Percentiles rank a stretch among this genome's conserved stretches.
Evolutionary conservation across 2,113 vertebrate genomes (phyloP).

Genomic region (Deroptyus accipitrinus): DNA sequence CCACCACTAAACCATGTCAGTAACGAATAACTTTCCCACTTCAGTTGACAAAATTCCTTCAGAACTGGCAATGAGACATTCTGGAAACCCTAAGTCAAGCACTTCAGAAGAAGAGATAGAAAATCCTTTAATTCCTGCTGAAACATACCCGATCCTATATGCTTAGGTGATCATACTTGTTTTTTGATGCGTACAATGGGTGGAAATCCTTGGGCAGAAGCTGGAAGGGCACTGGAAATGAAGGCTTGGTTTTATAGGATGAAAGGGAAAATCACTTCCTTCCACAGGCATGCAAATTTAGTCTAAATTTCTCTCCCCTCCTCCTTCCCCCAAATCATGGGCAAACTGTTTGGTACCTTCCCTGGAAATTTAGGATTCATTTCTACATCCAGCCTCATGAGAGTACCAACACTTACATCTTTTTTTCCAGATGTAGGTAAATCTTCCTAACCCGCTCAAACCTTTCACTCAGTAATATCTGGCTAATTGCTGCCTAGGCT

Average conservation of each 20-base stretch:
- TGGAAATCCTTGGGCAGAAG: background rate
- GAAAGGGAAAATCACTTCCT: background rate
- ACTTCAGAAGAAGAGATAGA: background rate
- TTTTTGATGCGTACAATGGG: background rate
- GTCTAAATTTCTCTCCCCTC: background rate
- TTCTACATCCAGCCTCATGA: background rate
- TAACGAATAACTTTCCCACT: background rate
- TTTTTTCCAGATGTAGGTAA: background rate
- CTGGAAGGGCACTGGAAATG: background rate
- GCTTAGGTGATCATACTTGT: background rate
- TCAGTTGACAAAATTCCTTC: background rate
- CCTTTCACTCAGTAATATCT: background rate
- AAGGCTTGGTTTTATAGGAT: background rate
- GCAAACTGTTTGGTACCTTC: background rate
- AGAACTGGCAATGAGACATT: background rate
- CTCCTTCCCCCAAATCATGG: background rate
- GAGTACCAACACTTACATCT: accelerated
- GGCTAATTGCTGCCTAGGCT: background rate
- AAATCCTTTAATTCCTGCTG: background rate
- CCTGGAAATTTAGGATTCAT: background rate
- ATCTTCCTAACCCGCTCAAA: background rate
- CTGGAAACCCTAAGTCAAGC: too few relatives aligned
- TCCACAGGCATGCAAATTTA: background rate
- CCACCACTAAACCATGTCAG: background rate
- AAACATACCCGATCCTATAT: background rate